Evolutionary conservation across 1,140 invertebrate genomes (phyloP).

Genomic region (Bombus consobrinus): DNA sequence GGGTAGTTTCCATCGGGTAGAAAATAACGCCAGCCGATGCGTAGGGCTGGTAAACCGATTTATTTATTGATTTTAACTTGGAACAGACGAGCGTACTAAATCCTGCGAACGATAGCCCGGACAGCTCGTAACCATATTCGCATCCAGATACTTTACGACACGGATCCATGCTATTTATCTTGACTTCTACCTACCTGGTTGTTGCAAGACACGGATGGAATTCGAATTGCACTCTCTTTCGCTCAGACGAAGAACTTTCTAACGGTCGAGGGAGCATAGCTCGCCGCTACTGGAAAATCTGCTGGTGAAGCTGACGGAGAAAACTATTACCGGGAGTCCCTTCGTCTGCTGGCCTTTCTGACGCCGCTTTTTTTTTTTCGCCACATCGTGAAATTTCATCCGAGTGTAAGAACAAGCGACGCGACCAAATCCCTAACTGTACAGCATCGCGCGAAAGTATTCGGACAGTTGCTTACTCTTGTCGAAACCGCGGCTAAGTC

Average conservation of each 20-base stretch:
- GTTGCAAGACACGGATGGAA: slow-evolving; percentile 56
- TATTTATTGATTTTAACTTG: slow-evolving; percentile 34
- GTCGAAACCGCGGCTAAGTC: no score
- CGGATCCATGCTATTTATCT: slow-evolving; percentile 54
- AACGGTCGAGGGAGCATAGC: slow-evolving; percentile 20
- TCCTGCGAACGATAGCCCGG: slow-evolving; percentile 38
- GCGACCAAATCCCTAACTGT: no score
- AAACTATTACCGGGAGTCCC: neutral
- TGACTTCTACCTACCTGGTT: slow-evolving; percentile 30
- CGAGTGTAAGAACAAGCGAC: neutral
- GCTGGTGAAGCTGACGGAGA: slow-evolving; percentile 48
- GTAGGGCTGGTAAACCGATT: slow-evolving; percentile 18
- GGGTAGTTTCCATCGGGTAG: neutral
- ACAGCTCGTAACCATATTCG: slow-evolving; percentile 40
- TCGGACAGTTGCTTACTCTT: no score
- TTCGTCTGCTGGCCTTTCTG: neutral
- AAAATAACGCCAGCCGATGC: neutral
- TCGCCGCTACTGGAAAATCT: slow-evolving; percentile 47
- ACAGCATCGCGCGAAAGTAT: no score
- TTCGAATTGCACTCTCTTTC: slow-evolving; percentile 58
- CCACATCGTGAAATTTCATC: neutral
- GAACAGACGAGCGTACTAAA: slow-evolving; percentile 27
- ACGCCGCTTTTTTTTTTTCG: neutral
- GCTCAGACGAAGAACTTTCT: slow-evolving; percentile 56
- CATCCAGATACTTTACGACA: slow-evolving; percentile 42